Base-by-base conservation (phyloP, 2,888 invertebrate species). In the Orgyia antiqua region DNA sequence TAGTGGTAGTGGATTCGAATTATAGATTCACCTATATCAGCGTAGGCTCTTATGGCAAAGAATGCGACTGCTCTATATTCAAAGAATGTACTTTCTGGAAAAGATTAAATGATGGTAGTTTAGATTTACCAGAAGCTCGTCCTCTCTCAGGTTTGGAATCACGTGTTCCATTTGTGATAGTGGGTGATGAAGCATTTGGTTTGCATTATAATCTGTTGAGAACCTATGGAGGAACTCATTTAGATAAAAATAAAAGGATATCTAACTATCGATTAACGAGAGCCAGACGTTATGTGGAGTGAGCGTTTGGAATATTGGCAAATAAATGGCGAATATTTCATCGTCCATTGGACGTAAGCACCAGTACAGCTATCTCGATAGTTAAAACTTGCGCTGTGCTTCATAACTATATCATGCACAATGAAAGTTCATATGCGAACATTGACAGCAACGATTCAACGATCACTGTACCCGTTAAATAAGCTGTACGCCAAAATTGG, bases 1-100 rank as follows among this genome's bases (percentile, higher is more conserved):
- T 43, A 19, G 43, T 41, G 10, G 30, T 45, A 11, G 36, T 26
- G 27, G 43, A 44, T 36, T 10, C 42, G 10, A 37, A 41, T 20
- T 49, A 46, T 33, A 36, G 30, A 18, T 49, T 46, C 29, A 33
- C 39, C 19, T 46, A 27, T 28, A 30, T 43, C 10, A 39, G 42
- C 28, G 24, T 47, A 27, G 46, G 38, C n/a, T 33, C 38, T 8
- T 37, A 30, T 13, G 33, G 33, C n/a, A 37, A 45, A 32, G 33
- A 31, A 10, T 42, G 31, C 21, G 39, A 44, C 39, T 41, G 36
- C 23, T 15, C 27, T 3, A 24, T 42, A 13, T 42, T 42, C 36
- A 24, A 45, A 37, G 31, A 45, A n/a, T n/a, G n/a, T n/a, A n/a
- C n/a, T n/a, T n/a, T n/a, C n/a, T n/a, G n/a, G n/a, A n/a, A n/a